Conservation (phyloP, 2,888 invertebrate genomes). For the Drosophila parthenogenetica region DNA sequence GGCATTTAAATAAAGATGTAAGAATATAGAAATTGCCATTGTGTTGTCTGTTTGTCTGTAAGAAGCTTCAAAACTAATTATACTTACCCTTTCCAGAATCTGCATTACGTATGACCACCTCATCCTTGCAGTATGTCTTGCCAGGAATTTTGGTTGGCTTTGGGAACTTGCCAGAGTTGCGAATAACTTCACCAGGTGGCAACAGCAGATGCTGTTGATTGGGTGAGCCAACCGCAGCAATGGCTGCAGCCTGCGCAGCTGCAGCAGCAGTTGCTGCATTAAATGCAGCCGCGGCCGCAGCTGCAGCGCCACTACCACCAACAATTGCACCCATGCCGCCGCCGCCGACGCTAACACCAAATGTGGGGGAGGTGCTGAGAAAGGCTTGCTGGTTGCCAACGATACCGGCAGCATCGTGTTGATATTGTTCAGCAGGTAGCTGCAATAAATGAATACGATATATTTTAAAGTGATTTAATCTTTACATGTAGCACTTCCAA, state of each 20-base stretch:
- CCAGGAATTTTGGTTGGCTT: constrained; percentile 96
- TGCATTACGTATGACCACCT: constrained; percentile 96
- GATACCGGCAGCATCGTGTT: constrained; percentile 62
- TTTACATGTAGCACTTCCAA: background rate
- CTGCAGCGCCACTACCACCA: constrained; percentile 43
- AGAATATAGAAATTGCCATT: constrained; percentile 16
- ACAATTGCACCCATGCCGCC: constrained; percentile 55
- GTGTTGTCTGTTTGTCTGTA: background rate
- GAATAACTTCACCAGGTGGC: constrained; percentile 93
- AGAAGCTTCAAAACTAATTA: background rate
- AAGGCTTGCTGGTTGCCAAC: constrained; percentile 82
- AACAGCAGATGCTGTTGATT: constrained; percentile 86
- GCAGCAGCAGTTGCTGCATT: constrained; percentile 68
- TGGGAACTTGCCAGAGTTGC: constrained; percentile 94
- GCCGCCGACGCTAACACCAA: constrained; percentile 77
- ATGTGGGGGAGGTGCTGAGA: constrained; percentile 86
- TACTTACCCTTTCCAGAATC: constrained; percentile 96
- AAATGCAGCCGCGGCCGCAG: constrained; percentile 64
- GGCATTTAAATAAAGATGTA: constrained; percentile 18
- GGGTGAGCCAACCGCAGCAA: constrained; percentile 82
- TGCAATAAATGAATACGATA: constrained; percentile 32
- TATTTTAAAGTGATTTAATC: too few species aligned
- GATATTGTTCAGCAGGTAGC: constrained; percentile 75
- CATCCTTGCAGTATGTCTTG: constrained; percentile 97
- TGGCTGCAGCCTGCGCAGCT: constrained; percentile 78